Conservation (phyloP, 2,797 vertebrate genomes). For the Melanitta fusca region DNA sequence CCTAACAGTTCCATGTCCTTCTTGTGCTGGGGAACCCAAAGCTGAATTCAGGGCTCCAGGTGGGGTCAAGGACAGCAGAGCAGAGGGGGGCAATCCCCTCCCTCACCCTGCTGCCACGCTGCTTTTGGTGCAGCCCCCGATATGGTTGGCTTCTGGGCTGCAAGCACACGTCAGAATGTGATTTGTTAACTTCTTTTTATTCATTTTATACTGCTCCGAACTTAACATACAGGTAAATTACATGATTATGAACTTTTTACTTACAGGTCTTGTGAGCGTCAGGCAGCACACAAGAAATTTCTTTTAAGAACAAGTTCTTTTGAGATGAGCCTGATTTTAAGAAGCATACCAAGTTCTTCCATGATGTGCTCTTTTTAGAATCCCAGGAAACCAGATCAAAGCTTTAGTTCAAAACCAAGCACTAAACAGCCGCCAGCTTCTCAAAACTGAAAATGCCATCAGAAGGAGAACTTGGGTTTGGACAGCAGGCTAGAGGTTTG, state of each 20-base stretch:
- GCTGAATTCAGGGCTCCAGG: too few relatives aligned
- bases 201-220: neutral
- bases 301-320: neutral
- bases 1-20: too few relatives aligned
- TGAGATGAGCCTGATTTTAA: conserved; percentile 8
- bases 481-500: neutral
- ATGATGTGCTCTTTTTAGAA: neutral
- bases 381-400: conserved; percentile 34
- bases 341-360: neutral
- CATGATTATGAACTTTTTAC: neutral
- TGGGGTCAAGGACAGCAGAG: too few relatives aligned
- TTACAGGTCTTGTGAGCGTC: neutral
- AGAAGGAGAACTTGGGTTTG: neutral
- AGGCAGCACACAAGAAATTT: neutral
- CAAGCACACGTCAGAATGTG: neutral
- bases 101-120: too few relatives aligned
- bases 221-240: neutral
- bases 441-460: neutral
- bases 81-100: too few relatives aligned
- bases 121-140: too few relatives aligned
- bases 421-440: conserved; percentile 32
- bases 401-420: conserved; percentile 21
- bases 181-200: neutral
- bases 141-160: too few relatives aligned
- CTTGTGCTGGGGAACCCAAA: too few relatives aligned